Percentiles rank a stretch among this genome's conserved stretches.
Evolutionary conservation across 2,113 vertebrate genomes (phyloP).

Genomic region (Stictonetta naevosa): DNA sequence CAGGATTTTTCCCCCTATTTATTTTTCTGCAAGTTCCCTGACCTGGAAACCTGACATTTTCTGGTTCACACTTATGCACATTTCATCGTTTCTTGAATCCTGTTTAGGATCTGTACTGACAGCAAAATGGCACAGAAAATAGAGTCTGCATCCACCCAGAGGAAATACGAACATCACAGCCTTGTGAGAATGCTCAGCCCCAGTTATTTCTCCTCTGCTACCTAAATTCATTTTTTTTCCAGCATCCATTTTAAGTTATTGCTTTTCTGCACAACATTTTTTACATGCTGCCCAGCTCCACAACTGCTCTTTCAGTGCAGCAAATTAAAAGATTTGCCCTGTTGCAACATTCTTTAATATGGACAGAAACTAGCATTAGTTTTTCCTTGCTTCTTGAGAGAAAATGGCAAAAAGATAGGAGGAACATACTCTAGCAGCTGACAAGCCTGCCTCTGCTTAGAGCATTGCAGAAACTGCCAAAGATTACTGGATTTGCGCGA

Average conservation of each 20-base stretch:
- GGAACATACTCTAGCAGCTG: not conserved
- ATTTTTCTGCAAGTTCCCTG: constrained; percentile 16
- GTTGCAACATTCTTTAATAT: not conserved
- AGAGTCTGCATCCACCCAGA: not conserved
- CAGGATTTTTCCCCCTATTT: not conserved
- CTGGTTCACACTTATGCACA: not conserved
- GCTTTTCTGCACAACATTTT: not conserved
- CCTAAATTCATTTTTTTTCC: not conserved
- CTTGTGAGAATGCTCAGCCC: not conserved
- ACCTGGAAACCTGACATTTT: constrained; percentile 56
- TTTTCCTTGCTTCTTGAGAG: not conserved
- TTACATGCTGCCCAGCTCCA: not conserved
- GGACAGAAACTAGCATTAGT: not conserved
- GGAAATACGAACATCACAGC: not conserved
- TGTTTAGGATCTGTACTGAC: not conserved
- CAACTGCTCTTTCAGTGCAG: not conserved
- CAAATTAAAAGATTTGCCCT: not conserved
- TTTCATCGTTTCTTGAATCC: not conserved
- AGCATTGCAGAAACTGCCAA: not conserved
- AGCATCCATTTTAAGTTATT: not conserved
- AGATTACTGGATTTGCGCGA: not conserved
- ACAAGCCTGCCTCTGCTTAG: not conserved
- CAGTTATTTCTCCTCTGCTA: not conserved
- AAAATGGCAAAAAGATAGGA: not conserved
- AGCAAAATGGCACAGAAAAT: not conserved